Evolutionary conservation across 2,113 vertebrate species (phyloP).

Genomic region (Pipra filicauda): DNA sequence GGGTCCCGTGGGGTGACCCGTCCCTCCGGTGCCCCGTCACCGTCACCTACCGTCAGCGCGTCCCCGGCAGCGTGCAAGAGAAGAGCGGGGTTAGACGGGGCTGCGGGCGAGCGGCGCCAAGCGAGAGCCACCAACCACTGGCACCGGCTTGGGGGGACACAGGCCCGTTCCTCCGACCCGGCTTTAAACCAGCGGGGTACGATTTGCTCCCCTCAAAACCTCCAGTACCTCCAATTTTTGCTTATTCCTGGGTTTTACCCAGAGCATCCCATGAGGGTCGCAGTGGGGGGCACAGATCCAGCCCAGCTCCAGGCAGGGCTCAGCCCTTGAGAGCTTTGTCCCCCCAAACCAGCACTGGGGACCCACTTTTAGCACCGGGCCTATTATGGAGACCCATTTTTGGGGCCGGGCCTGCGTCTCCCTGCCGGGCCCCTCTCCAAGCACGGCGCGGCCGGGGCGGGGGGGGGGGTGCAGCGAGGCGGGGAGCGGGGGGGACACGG

Average conservation of each 20-base stretch:
- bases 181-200: neutral
- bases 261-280: accelerated
- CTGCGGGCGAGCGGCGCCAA: neutral
- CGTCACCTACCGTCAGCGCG: slow-evolving; percentile 61
- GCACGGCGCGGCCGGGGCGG: neutral
- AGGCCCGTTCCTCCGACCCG: neutral
- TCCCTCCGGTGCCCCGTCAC: neutral
- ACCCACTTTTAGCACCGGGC: neutral
- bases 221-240: neutral
- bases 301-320: neutral
- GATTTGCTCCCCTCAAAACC: neutral
- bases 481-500: neutral
- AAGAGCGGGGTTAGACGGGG: slow-evolving; percentile 59
- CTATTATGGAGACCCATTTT: neutral
- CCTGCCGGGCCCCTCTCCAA: neutral
- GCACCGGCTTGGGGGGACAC: neutral
- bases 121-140: neutral
- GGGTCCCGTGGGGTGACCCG: neutral
- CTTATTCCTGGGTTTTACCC: neutral
- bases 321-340: neutral
- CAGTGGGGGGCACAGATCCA: neutral
- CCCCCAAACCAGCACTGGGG: neutral
- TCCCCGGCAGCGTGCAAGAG: slow-evolving; percentile 69
- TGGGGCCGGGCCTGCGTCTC: neutral
- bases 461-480: neutral